These are phyloP conservation scores for Smittia sp. DNA, from an alignment of 2,888 invertebrate species.

Conservation along the genomic window DNA sequence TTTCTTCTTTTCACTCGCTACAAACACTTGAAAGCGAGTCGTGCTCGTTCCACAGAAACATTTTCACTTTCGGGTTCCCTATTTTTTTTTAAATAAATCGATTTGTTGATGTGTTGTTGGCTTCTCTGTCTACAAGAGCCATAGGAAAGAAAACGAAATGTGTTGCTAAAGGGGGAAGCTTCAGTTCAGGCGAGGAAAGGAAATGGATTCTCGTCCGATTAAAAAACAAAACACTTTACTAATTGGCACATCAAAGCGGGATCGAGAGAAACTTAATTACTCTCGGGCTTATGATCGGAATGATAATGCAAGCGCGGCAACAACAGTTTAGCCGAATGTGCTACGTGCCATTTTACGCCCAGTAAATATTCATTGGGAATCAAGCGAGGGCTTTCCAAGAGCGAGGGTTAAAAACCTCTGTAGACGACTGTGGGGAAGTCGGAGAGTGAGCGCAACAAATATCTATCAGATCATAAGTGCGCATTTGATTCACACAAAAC, in stretches of 20 bases:
- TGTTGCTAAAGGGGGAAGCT: neutral
- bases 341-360: constrained; percentile 22
- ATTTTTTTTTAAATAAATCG: constrained; percentile 4
- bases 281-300: neutral
- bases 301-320: neutral
- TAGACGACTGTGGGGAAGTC: neutral
- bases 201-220: neutral
- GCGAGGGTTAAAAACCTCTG: neutral
- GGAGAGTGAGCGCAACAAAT: neutral
- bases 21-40: too few relatives aligned
- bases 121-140: neutral
- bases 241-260: neutral
- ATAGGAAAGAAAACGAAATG: too few relatives aligned
- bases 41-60: too few relatives aligned
- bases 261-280: constrained; percentile 2
- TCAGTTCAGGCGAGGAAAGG: neutral
- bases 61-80: neutral
- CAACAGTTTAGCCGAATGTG: too few relatives aligned
- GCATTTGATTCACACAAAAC: constrained; percentile 20
- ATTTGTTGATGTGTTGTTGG: neutral
- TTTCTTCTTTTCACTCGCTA: too few relatives aligned
- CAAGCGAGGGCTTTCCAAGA: neutral
- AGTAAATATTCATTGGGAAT: constrained; percentile 19
- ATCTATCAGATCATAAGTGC: neutral
- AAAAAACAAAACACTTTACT: neutral